Conservation (phyloP, 2,888 invertebrate species). For the Cerastis leucographa region DNA sequence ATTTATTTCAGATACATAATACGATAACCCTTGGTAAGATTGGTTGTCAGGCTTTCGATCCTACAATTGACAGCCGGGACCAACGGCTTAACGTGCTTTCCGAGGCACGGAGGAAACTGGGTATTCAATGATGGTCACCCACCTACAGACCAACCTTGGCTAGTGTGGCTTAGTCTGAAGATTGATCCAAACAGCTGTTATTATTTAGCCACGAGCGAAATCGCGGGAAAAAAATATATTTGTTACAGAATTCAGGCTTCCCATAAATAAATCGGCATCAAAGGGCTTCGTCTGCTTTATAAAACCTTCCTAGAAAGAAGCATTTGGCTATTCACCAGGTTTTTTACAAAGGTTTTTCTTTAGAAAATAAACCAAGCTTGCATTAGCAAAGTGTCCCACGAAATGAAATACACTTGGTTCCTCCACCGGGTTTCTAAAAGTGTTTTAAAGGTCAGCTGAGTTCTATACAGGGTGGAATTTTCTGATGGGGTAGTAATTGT, state of each 20-base stretch:
- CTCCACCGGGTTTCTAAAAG: constrained; percentile 14
- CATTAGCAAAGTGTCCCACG: constrained; percentile 2
- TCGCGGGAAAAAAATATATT: neutral
- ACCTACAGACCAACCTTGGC: too few relatives aligned
- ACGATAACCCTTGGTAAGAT: too few relatives aligned
- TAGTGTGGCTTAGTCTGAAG: too few relatives aligned
- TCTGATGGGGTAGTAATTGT: neutral
- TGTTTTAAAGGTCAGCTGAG: constrained; percentile 20
- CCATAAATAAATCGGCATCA: neutral
- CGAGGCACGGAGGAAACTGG: too few relatives aligned
- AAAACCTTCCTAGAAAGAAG: neutral
- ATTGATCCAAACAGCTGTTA: too few relatives aligned
- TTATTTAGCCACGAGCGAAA: too few relatives aligned
- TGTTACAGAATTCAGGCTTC: neutral
- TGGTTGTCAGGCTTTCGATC: too few relatives aligned
- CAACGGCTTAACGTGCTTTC: too few relatives aligned
- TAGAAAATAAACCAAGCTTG: neutral
- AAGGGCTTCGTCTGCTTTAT: neutral
- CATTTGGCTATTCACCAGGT: neutral
- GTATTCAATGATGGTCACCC: too few relatives aligned
- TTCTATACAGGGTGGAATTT: neutral
- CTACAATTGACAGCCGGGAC: too few relatives aligned
- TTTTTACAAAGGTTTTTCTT: neutral
- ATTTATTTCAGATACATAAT: too few relatives aligned
- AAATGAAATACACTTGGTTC: neutral